Conservation (phyloP, 2,888 invertebrate species). For the Salticus scenicus region DNA sequence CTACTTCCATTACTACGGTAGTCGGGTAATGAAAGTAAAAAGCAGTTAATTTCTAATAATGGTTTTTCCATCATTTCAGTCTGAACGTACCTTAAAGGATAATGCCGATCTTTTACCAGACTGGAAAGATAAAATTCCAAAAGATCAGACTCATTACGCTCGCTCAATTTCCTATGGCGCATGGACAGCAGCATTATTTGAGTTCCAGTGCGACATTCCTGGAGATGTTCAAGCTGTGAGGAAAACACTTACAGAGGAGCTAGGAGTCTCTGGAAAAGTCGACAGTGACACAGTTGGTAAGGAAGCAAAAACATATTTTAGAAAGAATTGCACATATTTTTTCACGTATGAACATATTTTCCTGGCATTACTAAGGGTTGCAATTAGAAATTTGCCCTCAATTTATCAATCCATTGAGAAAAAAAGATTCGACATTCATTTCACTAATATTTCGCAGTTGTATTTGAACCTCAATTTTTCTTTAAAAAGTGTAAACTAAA, state of each 20-base stretch:
- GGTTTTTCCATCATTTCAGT: slow-evolving; percentile 15
- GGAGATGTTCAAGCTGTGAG: slow-evolving; percentile 21
- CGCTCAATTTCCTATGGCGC: slow-evolving; percentile 19
- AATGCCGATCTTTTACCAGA: not conserved
- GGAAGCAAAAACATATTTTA: not conserved
- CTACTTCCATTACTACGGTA: no score
- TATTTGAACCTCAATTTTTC: no score
- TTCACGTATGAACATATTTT: no score
- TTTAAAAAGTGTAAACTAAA: no score
- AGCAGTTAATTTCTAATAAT: no score
- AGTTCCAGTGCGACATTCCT: slow-evolving; percentile 25
- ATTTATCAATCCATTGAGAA: not conserved
- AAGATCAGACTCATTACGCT: slow-evolving; percentile 31
- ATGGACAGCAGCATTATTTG: slow-evolving; percentile 25
- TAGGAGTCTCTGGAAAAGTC: slow-evolving; percentile 29
- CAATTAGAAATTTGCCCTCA: no score
- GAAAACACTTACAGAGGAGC: not conserved
- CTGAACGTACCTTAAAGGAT: slow-evolving; percentile 6
- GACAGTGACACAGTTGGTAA: slow-evolving; percentile 12
- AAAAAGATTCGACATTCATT: not conserved
- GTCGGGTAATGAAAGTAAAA: no score
- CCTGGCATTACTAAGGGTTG: no score
- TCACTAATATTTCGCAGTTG: no score
- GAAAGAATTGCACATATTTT: no score
- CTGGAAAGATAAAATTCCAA: slow-evolving; percentile 18